Base-by-base conservation (phyloP, 2,888 invertebrate species). In the Mythimna lalbum region DNA sequence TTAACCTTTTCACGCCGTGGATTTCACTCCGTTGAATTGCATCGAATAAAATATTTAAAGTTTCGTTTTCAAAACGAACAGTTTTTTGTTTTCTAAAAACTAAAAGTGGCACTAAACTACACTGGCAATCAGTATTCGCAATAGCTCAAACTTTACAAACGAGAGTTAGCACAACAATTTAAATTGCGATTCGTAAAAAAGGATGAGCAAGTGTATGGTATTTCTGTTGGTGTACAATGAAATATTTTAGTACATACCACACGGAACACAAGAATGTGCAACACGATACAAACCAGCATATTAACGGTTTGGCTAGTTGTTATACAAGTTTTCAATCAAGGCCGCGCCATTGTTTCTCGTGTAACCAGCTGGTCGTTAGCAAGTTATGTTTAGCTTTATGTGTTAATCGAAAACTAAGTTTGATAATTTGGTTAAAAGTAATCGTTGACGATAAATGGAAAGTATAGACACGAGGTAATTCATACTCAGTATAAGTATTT, bases 271-370 rank as follows among this genome's bases (percentile, higher is more conserved):
- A 66, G 70, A 84, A 84, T 82, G 69, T 75, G 73, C 80, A 76
- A 65, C 59, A 81, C 71, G 49, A 84, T 76, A 82, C 75, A 84
- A 76, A 73, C 76, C 78, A 65, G 70, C 63, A 63, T 73, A 70
- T 63, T 76, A 71, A 69, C 73, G 71, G 82, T 76, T 76, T 69
- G 59, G 82, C 69, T 72, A 84, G 84, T 81, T 66, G 84, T 78
- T 76, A 68, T 73, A 82, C 82, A 76, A 82, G 82, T 84, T 84
- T 78, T 66, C 66, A 81, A 84, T 82, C 82, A 84, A 84, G 81
- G 81, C 79, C 82, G 74, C 62, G 49, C 78, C 67, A 84, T 84
- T 84, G 83, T 84, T 81, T 63, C 50, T 70, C 63, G 23, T 23
- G 52, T 64, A 68, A 76, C 76, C 78, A 81, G 74, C 82, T 80